Conservation (phyloP, 2,797 vertebrate species). For the Heterohyrax brucei region DNA sequence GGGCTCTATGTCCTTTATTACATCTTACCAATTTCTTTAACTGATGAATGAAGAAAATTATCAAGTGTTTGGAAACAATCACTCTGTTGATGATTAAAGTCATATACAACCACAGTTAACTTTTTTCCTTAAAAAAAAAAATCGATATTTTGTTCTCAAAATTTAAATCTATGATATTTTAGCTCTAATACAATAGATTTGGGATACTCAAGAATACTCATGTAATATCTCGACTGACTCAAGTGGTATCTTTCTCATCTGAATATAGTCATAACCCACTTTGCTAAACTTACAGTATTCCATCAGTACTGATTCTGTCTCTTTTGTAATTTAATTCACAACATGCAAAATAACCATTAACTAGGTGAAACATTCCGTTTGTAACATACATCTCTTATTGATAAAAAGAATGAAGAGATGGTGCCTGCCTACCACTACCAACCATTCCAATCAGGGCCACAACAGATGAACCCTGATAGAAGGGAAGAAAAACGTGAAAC, state of each 20-base stretch:
- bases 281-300: conserved; percentile 16
- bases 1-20: too few relatives aligned
- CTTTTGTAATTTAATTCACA: conserved; percentile 13
- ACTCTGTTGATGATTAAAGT: conserved; percentile 19
- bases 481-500: too few relatives aligned
- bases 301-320: not conserved
- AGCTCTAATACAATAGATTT: conserved; percentile 14
- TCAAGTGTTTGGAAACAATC: not conserved
- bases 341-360: conserved; percentile 13
- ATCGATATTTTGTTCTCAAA: conserved; percentile 44
- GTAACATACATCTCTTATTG: conserved; percentile 21
- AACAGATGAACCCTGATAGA: too few relatives aligned
- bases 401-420: not conserved
- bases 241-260: conserved; percentile 35
- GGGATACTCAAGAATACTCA: not conserved
- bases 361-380: conserved; percentile 5
- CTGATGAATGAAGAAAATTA: conserved; percentile 32
- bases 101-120: not conserved
- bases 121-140: not conserved
- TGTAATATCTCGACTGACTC: not conserved
- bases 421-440: too few relatives aligned
- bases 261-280: conserved; percentile 21
- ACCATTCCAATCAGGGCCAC: too few relatives aligned
- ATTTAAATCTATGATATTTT: not conserved
- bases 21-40: conserved; percentile 15